phyloP scores from a whole-genome alignment of 2,797 vertebrate genomes.

The Tachyglossus aculeatus region DNA sequence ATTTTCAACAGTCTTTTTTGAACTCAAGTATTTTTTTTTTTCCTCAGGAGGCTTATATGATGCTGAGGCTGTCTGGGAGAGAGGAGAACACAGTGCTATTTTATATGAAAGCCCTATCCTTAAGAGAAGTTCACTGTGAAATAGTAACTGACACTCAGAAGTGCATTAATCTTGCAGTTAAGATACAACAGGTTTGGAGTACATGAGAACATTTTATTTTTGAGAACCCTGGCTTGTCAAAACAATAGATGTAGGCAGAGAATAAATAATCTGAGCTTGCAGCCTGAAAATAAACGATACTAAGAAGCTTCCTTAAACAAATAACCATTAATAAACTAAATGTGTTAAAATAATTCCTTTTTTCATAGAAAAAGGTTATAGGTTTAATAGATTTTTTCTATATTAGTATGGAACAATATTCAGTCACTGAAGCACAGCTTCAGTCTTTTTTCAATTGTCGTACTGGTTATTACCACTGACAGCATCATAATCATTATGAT shows the following conservation, averaged over 20 bases:
- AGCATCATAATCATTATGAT: conserved; percentile 62
- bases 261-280: conserved; percentile 41
- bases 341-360: conserved; percentile 65
- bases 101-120: conserved; percentile 5
- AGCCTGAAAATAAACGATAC: conserved; percentile 53
- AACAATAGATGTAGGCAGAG: conserved; percentile 33
- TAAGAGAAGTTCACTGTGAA: conserved; percentile 44
- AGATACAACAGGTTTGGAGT: conserved; percentile 42
- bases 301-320: conserved; percentile 45
- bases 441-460: conserved; percentile 63
- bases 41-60: background rate
- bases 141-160: conserved; percentile 21
- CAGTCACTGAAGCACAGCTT: conserved; percentile 62
- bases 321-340: conserved; percentile 63
- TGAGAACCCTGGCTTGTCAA: conserved; percentile 54
- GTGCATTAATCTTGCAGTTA: conserved; percentile 33
- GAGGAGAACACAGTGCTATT: conserved; percentile 28
- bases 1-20: conserved; percentile 30
- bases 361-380: conserved; percentile 62
- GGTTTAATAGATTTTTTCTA: conserved; percentile 69
- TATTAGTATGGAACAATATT: conserved; percentile 64
- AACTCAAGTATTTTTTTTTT: background rate
- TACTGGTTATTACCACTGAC: conserved; percentile 59
- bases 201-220: conserved; percentile 27
- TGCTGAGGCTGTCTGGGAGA: conserved; percentile 3